Conservation (phyloP, 2,888 invertebrate genomes). For the Papilio gigon region DNA sequence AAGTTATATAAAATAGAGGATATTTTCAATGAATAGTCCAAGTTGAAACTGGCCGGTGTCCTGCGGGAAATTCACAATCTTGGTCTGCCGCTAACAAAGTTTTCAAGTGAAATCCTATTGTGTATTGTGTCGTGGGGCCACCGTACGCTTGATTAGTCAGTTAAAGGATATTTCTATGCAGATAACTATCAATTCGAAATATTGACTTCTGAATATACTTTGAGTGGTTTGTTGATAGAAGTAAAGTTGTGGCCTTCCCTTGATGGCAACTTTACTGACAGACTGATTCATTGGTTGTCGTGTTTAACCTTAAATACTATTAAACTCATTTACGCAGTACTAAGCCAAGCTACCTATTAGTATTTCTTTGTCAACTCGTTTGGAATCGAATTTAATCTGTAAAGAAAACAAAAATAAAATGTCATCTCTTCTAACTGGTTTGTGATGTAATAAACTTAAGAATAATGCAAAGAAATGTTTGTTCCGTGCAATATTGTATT, state of each 20-base stretch:
- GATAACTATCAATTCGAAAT: constrained; percentile 18
- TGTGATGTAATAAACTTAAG: constrained; percentile 10
- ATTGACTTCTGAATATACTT: constrained; percentile 13
- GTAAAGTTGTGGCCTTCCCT: not conserved
- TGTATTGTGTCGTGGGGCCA: constrained; percentile 68
- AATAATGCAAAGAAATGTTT: constrained; percentile 30
- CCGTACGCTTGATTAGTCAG: constrained; percentile 68
- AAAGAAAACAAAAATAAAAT: not conserved
- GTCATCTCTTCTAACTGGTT: constrained; percentile 24
- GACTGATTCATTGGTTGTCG: too few relatives aligned
- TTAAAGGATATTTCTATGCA: constrained; percentile 46
- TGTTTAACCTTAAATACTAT: too few relatives aligned
- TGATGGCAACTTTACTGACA: too few relatives aligned
- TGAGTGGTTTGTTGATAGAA: not conserved
- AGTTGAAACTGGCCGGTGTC: constrained; percentile 77
- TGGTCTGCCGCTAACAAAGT: constrained; percentile 80
- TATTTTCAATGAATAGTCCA: constrained; percentile 77
- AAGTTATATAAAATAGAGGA: constrained; percentile 51
- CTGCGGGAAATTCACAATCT: constrained; percentile 80
- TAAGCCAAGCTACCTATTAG: too few relatives aligned
- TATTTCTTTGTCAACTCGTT: too few relatives aligned
- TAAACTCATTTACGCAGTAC: too few relatives aligned
- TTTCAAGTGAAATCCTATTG: constrained; percentile 80
- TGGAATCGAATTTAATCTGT: too few relatives aligned
- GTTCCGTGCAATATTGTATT: constrained; percentile 41